Conservation (phyloP, 2,888 invertebrate genomes). For the Rhamnusium bicolor region DNA sequence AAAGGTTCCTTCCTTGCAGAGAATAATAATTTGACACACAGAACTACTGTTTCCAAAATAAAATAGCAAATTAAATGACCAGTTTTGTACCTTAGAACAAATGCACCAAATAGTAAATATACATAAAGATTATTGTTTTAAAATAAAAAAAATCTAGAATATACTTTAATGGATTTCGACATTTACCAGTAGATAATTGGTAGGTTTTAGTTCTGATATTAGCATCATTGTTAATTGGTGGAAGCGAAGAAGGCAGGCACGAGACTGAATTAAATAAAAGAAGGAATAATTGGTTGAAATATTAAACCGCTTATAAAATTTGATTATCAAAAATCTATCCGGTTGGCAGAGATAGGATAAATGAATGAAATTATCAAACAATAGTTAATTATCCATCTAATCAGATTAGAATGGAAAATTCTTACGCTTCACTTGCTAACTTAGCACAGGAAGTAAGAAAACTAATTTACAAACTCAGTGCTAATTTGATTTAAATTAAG, state of each 20-base stretch:
- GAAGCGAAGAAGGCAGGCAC: background rate
- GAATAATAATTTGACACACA: too few species aligned
- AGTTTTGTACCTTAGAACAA: too few species aligned
- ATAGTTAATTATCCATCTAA: constrained; percentile 69
- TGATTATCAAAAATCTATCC: constrained; percentile 36
- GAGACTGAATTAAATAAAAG: constrained; percentile 9
- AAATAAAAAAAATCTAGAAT: too few species aligned
- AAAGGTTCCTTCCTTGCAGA: too few species aligned
- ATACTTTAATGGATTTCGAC: background rate
- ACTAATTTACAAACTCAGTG: constrained; percentile 69
- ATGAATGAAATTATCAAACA: constrained; percentile 62
- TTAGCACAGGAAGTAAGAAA: constrained; percentile 61
- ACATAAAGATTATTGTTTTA: too few species aligned
- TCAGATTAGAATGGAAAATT: constrained; percentile 67
- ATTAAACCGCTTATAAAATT: constrained; percentile 38
- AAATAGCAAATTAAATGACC: too few species aligned
- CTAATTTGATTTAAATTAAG: constrained; percentile 69
- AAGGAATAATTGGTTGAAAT: constrained; percentile 27
- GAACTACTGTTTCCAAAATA: too few species aligned
- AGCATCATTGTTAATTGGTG: background rate
- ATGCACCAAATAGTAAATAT: too few species aligned
- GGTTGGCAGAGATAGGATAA: constrained; percentile 44
- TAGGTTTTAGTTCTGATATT: background rate
- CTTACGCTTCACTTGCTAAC: constrained; percentile 64
- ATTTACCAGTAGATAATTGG: background rate